phyloP scores from a whole-genome alignment of 2,888 invertebrate genomes.

The Andrena minutula region DNA sequence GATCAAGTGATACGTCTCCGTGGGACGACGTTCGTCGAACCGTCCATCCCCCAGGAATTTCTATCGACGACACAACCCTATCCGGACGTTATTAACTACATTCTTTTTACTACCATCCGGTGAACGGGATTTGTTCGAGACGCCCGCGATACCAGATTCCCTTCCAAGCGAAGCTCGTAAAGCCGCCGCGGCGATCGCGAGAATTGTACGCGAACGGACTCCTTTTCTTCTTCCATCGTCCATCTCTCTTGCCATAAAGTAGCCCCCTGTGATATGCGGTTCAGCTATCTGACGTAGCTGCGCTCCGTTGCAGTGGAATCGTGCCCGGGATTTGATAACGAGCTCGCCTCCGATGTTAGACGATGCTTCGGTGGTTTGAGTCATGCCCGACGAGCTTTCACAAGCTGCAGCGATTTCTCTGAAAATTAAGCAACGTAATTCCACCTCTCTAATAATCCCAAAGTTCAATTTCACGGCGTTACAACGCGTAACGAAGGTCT shows the following conservation, averaged over 20 bases:
- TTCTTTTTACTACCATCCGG: not conserved
- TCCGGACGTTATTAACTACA: not conserved
- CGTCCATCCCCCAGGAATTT: not conserved
- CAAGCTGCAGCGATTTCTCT: not conserved
- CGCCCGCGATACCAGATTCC: not conserved
- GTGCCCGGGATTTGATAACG: slow-evolving; percentile 67
- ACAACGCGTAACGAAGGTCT: not conserved
- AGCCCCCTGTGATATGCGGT: slow-evolving; percentile 67
- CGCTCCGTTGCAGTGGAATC: slow-evolving; percentile 58
- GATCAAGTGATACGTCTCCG: not conserved
- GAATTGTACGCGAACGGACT: slow-evolving; percentile 59
- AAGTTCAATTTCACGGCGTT: not conserved
- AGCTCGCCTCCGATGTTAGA: slow-evolving; percentile 33
- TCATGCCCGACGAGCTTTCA: not conserved
- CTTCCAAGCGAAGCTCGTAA: not conserved
- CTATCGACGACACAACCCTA: not conserved
- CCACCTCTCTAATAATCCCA: not conserved
- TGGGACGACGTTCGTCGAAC: not conserved
- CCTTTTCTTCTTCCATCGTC: slow-evolving; percentile 25
- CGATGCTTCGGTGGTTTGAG: slow-evolving; percentile 7
- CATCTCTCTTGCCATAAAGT: slow-evolving; percentile 63
- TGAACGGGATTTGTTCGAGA: not conserved
- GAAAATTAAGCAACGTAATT: not conserved
- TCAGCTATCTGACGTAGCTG: slow-evolving; percentile 62
- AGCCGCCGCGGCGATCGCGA: slow-evolving; percentile 43